phyloP scores from a whole-genome alignment of 30 jellyfish, hydroid and myxozoan species.

The Phacellophora camtschatica region DNA sequence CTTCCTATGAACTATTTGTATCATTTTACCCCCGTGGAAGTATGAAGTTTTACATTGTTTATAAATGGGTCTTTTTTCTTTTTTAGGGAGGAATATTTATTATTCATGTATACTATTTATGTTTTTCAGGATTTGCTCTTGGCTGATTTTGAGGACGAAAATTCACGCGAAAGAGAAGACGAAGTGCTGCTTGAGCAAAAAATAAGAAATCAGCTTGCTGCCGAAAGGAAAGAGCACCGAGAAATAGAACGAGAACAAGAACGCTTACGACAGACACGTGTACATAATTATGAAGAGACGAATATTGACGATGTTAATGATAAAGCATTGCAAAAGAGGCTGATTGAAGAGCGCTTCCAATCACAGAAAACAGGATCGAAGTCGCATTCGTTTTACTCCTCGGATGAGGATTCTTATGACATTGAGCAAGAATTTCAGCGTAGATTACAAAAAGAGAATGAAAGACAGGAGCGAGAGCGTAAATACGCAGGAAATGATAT shows the following conservation, averaged over 20 bases:
- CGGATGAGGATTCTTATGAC: conserved; percentile 51
- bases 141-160: conserved; percentile 11
- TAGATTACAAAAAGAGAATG: conserved; percentile 70
- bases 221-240: conserved; percentile 16
- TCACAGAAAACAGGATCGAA: background rate
- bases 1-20: no score
- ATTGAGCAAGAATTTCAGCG: conserved; percentile 75
- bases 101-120: background rate
- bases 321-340: conserved; percentile 4
- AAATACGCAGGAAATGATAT: conserved; percentile 32
- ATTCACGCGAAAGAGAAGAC: background rate
- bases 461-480: conserved; percentile 12
- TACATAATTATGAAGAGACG: conserved; percentile 31
- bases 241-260: conserved; percentile 35
- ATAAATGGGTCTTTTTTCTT: no score
- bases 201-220: conserved; percentile 30
- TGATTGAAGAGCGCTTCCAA: conserved; percentile 30
- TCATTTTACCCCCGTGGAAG: no score
- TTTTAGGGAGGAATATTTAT: no score
- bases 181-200: conserved; percentile 16
- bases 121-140: conserved; percentile 24
- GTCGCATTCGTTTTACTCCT: conserved; percentile 19
- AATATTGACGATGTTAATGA: conserved; percentile 15
- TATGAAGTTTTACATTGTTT: no score
- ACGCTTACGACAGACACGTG: background rate